Evolutionary conservation across 2,797 vertebrate species (phyloP).

Genomic region (Tapera naevia): DNA sequence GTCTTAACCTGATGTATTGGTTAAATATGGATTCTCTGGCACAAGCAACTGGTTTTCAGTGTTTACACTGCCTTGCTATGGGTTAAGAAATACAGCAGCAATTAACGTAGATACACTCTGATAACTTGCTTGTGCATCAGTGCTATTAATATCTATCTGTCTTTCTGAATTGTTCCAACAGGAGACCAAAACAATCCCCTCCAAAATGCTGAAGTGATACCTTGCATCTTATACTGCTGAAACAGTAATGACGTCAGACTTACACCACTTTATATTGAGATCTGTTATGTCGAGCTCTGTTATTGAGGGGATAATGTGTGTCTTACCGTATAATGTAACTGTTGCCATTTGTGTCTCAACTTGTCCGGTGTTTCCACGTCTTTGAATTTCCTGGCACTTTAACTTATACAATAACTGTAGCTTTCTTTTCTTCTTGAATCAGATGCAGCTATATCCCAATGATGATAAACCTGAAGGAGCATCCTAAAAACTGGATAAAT

Average conservation of each 20-base stretch:
- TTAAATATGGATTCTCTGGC: constrained; percentile 7
- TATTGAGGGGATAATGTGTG: rapidly evolving
- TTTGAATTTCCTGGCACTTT: constrained; percentile 30
- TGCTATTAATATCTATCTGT: constrained; percentile 16
- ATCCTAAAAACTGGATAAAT: constrained; percentile 40
- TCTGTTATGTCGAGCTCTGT: not conserved
- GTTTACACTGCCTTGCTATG: not conserved
- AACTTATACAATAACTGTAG: not conserved
- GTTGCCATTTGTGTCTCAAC: not conserved
- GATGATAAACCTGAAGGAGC: constrained; percentile 36
- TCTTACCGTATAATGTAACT: not conserved
- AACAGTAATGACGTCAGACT: not conserved
- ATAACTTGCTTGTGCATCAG: constrained; percentile 4
- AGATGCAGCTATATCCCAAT: not conserved
- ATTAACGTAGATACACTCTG: constrained; percentile 42
- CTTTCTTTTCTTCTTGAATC: constrained; percentile 24
- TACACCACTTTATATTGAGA: not conserved
- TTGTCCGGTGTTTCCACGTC: not conserved
- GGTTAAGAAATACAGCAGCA: constrained; percentile 12
- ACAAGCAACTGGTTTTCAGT: not conserved
- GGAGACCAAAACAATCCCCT: not conserved
- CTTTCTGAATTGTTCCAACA: not conserved
- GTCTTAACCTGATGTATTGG: not conserved
- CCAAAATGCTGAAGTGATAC: not conserved
- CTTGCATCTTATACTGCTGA: not conserved